phyloP scores from a whole-genome alignment of 2,888 invertebrate species.

The Euplagia quadripunctaria region DNA sequence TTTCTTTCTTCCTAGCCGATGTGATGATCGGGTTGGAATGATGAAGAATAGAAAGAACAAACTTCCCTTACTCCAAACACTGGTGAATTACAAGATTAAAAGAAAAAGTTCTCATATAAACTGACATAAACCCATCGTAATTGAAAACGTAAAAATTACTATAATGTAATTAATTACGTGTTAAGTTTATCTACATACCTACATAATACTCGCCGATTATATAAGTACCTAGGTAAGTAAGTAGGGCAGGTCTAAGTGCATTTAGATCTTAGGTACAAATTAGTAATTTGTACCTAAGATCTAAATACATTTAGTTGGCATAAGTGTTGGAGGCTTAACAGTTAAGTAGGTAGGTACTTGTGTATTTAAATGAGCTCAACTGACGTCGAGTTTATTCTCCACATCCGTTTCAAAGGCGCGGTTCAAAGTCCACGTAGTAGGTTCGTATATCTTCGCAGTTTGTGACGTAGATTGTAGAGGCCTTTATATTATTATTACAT shows the following conservation, averaged over 20 bases:
- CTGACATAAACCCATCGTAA: too few relatives aligned
- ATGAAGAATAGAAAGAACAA: too few relatives aligned
- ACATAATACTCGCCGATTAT: too few relatives aligned
- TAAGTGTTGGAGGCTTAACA: not conserved
- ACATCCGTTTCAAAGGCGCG: not conserved
- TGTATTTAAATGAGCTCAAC: not conserved
- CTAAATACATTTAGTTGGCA: not conserved
- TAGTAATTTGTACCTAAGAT: not conserved
- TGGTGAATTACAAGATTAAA: too few relatives aligned
- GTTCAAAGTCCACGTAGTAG: not conserved
- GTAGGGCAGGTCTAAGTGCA: not conserved
- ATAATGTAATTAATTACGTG: too few relatives aligned
- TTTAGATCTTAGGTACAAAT: not conserved
- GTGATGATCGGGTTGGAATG: too few relatives aligned
- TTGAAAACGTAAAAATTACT: too few relatives aligned
- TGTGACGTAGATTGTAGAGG: conserved; percentile 11
- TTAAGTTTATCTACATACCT: too few relatives aligned
- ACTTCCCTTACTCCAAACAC: too few relatives aligned
- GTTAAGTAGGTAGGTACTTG: not conserved
- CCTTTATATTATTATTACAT: not conserved
- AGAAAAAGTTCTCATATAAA: too few relatives aligned
- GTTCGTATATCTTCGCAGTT: not conserved
- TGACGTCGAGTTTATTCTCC: not conserved
- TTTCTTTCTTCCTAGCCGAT: too few relatives aligned
- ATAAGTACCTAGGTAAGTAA: not conserved